These are phyloP conservation scores for Callionymus lyra DNA, from an alignment of 2,113 vertebrate genomes.

Conservation along the genomic window DNA sequence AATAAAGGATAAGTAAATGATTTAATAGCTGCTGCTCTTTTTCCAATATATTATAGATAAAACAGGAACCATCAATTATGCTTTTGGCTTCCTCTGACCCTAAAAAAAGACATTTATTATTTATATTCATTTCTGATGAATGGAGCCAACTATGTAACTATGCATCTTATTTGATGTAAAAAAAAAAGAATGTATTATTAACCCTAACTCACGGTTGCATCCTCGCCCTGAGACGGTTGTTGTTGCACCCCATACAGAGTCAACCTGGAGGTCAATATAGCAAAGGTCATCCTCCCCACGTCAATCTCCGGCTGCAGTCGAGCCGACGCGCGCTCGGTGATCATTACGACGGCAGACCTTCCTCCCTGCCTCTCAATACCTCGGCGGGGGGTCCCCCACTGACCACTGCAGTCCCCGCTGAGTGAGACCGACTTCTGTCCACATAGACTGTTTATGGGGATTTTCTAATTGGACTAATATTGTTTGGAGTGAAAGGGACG, in stretches of 20 bases:
- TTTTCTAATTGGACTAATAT: slow-evolving; percentile 46
- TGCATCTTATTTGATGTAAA: too few relatives aligned
- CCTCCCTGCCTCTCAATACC: slow-evolving; percentile 45
- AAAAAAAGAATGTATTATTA: too few relatives aligned
- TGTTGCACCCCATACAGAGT: slow-evolving; percentile 33
- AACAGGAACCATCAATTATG: too few relatives aligned
- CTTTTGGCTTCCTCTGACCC: too few relatives aligned
- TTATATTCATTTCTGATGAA: too few relatives aligned
- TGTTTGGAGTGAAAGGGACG: slow-evolving; percentile 9
- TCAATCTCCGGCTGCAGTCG: slow-evolving; percentile 59
- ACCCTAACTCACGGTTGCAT: slow-evolving; percentile 6
- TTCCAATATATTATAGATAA: too few relatives aligned
- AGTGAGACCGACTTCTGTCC: slow-evolving; percentile 32
- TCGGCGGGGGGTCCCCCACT: slow-evolving; percentile 43
- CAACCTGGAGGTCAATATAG: slow-evolving; percentile 48
- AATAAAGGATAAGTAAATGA: too few relatives aligned
- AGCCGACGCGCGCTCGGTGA: slow-evolving; percentile 59
- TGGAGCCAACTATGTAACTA: too few relatives aligned
- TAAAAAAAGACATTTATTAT: too few relatives aligned
- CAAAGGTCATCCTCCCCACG: slow-evolving; percentile 55
- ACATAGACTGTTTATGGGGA: slow-evolving; percentile 25
- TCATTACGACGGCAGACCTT: slow-evolving; percentile 52
- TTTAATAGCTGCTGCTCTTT: too few relatives aligned
- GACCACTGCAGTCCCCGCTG: slow-evolving; percentile 34
- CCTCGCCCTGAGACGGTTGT: slow-evolving; percentile 20